These are phyloP conservation scores for Archaeoteleia sp. DNA, from an alignment of 2,888 invertebrate genomes.

Conservation along the genomic window DNA sequence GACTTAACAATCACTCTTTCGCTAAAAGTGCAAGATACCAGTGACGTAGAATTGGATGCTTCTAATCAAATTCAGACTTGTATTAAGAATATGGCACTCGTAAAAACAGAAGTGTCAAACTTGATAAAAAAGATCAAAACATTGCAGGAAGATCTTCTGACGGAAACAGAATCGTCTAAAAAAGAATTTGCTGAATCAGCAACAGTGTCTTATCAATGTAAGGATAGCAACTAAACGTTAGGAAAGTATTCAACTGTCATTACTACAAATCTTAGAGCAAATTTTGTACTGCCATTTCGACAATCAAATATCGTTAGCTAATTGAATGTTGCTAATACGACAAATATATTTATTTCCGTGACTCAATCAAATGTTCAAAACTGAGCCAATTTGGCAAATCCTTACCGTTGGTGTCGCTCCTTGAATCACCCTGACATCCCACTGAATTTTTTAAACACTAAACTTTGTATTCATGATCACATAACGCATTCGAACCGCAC, in stretches of 20 bases:
- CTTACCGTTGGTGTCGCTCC: background rate
- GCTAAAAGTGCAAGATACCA: background rate
- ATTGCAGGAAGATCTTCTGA: constrained; percentile 47
- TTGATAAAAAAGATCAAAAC: constrained; percentile 22
- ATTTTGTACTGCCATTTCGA: no score
- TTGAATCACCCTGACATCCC: background rate
- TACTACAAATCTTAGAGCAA: no score
- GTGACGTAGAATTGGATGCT: background rate
- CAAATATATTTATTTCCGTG: no score
- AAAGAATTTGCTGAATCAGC: no score
- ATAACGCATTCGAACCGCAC: constrained; percentile 3
- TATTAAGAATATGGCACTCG: background rate
- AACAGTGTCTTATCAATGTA: no score
- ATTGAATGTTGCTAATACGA: no score
- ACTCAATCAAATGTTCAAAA: no score
- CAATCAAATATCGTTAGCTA: no score
- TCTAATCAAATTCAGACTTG: constrained; percentile 7
- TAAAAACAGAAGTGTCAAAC: constrained; percentile 5
- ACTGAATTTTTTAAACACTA: constrained; percentile 5
- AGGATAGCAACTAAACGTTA: no score
- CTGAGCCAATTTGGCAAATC: no score
- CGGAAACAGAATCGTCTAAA: constrained; percentile 46
- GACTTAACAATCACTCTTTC: background rate
- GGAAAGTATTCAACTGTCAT: no score
- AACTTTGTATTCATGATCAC: constrained; percentile 14